Evolutionary conservation across 2,113 vertebrate genomes (phyloP), one percentile per base, ranked within the genome.

Genomic region (Rhinolophus ferrumequinum): DNA sequence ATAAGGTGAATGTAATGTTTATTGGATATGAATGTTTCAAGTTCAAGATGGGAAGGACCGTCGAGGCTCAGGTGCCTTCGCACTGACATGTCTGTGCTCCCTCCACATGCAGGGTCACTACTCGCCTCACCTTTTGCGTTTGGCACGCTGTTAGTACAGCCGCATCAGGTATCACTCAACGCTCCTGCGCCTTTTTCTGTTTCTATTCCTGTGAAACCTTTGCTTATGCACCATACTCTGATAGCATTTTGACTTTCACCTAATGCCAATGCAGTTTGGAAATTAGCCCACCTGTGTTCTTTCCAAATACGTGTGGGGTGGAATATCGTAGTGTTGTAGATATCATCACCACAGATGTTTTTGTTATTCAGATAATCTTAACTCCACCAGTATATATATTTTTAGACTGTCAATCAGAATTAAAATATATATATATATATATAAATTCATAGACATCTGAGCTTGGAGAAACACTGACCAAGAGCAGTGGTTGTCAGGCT

Each of bases 131-230:
- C 50, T 41, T 56, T 30, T 3, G 35, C 6, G 0, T 41, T 16
- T 26, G 9, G 35, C 41, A 1, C 26, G 60, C 35, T 13, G 2
- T 26, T 38, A 38, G 8, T 56, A 5, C 14, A 0, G 4, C 66
- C 18, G 9, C 56, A 0, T 38, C n/a, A 14, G 19, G 10, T 11
- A 1, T 15, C 24, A 3, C 33, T 9, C 70, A 5, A 0, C 50
- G 12, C 60, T 24, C 18, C 35, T 6, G 15, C 64, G 21, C 44
- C 54, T 2, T 10, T 54, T 38, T 24, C 38, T 60, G 0, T 30
- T 50, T 1, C 35, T 24, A 11, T 47, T 38, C 5, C 60, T 30
- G 1, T 35, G 76, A 26, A 19, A 12, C 18, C 26, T 14, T 18
- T 24, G 69, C n/a, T 38, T 24, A 8, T 47, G 47, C 58, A 5